These are phyloP conservation scores for Volucella inflata DNA, from an alignment of 2,888 invertebrate species.

Conservation along the genomic window DNA sequence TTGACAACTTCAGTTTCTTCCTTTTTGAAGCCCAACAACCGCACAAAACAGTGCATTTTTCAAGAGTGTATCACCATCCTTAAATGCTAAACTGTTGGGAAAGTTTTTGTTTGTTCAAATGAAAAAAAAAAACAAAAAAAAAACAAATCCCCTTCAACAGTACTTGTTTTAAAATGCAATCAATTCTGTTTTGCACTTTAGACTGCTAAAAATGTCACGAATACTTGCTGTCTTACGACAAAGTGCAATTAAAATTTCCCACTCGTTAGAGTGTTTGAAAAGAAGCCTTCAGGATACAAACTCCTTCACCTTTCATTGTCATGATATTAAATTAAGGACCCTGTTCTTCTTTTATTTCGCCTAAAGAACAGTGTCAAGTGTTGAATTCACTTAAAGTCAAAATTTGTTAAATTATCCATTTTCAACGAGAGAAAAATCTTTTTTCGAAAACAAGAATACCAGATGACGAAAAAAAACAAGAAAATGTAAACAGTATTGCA, in stretches of 20 bases:
- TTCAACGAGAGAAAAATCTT: background rate
- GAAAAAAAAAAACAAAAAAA: no score
- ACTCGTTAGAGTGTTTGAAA: constrained; percentile 13
- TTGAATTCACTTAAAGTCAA: constrained; percentile 46
- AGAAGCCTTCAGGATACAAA: background rate
- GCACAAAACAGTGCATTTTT: no score
- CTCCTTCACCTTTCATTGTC: constrained; percentile 28
- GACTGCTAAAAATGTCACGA: constrained; percentile 25
- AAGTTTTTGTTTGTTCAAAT: no score
- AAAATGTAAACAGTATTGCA: background rate
- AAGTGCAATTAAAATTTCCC: constrained; percentile 33
- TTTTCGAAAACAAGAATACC: background rate
- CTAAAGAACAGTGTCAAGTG: constrained; percentile 33
- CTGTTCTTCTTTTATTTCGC: background rate
- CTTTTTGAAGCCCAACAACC: no score
- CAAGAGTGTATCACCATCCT: no score
- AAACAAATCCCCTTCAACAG: no score
- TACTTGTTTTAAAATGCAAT: constrained; percentile 1
- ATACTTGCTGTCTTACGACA: constrained; percentile 11
- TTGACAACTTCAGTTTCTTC: no score
- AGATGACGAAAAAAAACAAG: constrained; percentile 19
- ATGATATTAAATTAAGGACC: constrained; percentile 35
- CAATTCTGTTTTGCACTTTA: background rate
- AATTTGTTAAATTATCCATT: constrained; percentile 38
- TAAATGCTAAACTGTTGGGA: no score